Conservation (phyloP, 30 jellyfish, hydroid and myxozoan species). For the Pseudorhiza aurosa region DNA sequence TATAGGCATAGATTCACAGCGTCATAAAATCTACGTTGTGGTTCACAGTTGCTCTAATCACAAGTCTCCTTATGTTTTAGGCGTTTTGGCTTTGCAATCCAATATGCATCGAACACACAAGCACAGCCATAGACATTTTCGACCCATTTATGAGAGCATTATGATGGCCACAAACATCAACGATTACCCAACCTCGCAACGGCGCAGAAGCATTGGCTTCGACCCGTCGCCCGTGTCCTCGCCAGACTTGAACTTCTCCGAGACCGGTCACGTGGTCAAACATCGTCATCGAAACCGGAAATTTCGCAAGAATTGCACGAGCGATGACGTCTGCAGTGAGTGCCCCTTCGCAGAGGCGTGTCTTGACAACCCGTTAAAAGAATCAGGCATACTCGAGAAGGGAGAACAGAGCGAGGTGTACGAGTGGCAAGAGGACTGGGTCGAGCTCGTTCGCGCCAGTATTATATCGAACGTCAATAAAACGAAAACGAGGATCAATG, state of each 20-base stretch:
- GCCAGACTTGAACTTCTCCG: slow-evolving; percentile 61
- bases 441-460: slow-evolving; percentile 68
- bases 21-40: too few relatives aligned
- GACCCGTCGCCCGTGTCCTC: slow-evolving; percentile 53
- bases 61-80: background rate
- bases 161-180: background rate
- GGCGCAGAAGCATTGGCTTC: slow-evolving; percentile 26
- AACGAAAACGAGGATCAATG: slow-evolving; percentile 45
- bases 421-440: slow-evolving; percentile 82
- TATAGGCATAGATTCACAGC: too few relatives aligned
- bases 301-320: slow-evolving; percentile 23
- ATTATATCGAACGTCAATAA: slow-evolving; percentile 42
- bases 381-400: slow-evolving; percentile 41
- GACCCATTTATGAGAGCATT: background rate
- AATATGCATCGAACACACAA: background rate
- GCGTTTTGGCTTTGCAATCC: background rate
- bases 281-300: slow-evolving; percentile 63
- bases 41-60: too few relatives aligned
- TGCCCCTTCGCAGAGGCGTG: slow-evolving; percentile 61
- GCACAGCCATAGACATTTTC: background rate
- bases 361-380: slow-evolving; percentile 45
- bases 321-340: slow-evolving; percentile 55
- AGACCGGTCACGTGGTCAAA: slow-evolving; percentile 55
- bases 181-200: slow-evolving; percentile 10
- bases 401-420: slow-evolving; percentile 37